Evolutionary conservation across 2,888 invertebrate species (phyloP), one percentile per base, ranked within the genome.

Genomic region (Rhabditophanes sp.): DNA sequence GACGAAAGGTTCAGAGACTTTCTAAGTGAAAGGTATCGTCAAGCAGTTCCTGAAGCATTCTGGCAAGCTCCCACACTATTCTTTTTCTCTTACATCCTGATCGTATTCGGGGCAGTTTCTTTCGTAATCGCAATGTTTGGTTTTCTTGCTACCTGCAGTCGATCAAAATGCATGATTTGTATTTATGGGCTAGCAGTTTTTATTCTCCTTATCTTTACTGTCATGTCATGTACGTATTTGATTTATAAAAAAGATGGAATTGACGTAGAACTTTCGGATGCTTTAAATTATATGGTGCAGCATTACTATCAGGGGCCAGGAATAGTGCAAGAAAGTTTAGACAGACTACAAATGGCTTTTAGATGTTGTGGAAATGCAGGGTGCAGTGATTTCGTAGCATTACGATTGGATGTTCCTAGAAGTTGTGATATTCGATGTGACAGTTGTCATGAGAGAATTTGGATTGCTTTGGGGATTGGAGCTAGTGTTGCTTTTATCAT

Each of bases 211-310:
- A 41, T 62, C 14, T 45, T 43, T 5, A 57, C 58, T 7, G 25
- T 64, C 9, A 40, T 46, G 17, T 53, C 49, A 28, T 57, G 58
- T 16, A 44, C 57, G 7, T 64, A 51, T 31, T 35, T 63, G 4
- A 17, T 64, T 17, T 58, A 56, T 41, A 58, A 53, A 29, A 49
- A 47, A 35, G 55, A 60, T 37, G 56, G 56, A 27, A 50, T 64
- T n/a, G 60, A 63, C 28, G 56, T 59, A 24, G 62, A 64, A 27
- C 15, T 64, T 9, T 50, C 54, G 1, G 64, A 64, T 34, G 62
- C 64, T 1, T 32, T 64, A 11, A 55, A 52, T 27, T 64, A 59
- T 40, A 64, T 64, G 64, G 60, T 61, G 4, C 62, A 64, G 29
- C 59, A 63, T 39, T 64, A 64, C 37, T 61, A 63, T 33, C 55